Conservation (phyloP, 2,888 invertebrate species). For the Nycteola revayana region DNA sequence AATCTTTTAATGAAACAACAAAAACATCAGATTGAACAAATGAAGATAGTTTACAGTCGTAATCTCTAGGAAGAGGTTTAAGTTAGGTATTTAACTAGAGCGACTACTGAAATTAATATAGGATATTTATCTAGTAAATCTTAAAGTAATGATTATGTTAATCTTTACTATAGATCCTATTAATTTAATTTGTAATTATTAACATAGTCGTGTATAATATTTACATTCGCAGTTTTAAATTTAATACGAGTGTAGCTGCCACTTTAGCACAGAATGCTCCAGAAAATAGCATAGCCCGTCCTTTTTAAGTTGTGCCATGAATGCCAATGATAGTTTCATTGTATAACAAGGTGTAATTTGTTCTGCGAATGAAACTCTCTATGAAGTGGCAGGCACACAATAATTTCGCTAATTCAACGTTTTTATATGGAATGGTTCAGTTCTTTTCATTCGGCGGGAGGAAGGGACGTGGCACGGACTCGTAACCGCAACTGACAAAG, state of each 20-base stretch:
- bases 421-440: constrained; percentile 69
- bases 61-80: constrained; percentile 54
- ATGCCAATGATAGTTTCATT: too few relatives aligned
- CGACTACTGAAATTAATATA: constrained; percentile 73
- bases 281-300: constrained; percentile 1
- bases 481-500: constrained; percentile 39
- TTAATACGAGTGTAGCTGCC: constrained; percentile 66
- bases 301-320: too few relatives aligned
- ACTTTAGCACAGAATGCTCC: constrained; percentile 32
- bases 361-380: too few relatives aligned
- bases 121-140: constrained; percentile 70
- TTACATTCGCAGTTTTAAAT: constrained; percentile 64
- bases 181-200: constrained; percentile 75
- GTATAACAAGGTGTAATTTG: too few relatives aligned
- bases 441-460: constrained; percentile 70
- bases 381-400: constrained; percentile 65
- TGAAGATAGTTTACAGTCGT: constrained; percentile 45
- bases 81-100: constrained; percentile 64
- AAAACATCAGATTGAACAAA: constrained; percentile 48
- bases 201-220: constrained; percentile 75
- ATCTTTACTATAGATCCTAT: constrained; percentile 74
- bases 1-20: constrained; percentile 59
- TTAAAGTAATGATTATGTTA: constrained; percentile 79
- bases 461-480: constrained; percentile 75
- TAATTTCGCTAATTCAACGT: constrained; percentile 60